These are phyloP conservation scores for Diarsia dahlii DNA, from an alignment of 2,888 invertebrate genomes.

Conservation along the genomic window DNA sequence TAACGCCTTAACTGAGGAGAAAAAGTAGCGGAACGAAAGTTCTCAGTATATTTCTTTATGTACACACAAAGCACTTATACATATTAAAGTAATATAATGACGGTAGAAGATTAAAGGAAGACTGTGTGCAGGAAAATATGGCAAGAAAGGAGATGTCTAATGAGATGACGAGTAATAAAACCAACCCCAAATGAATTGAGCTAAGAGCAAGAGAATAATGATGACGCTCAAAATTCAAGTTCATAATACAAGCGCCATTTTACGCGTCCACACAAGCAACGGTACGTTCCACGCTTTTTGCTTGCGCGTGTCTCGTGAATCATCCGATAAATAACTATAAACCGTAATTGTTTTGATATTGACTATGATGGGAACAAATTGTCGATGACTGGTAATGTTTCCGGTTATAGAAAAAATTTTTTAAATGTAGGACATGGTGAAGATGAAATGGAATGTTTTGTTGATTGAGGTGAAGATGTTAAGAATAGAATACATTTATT, in stretches of 20 bases:
- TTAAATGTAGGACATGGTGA: constrained; percentile 9
- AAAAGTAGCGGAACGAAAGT: background rate
- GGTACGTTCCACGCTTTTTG: constrained; percentile 60
- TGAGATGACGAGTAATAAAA: no score
- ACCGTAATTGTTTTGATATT: constrained; percentile 60
- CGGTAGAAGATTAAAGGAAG: no score
- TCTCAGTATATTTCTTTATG: background rate
- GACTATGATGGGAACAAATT: constrained; percentile 42
- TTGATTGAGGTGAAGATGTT: background rate
- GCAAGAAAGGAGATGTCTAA: no score
- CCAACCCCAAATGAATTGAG: no score
- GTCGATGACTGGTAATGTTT: constrained; percentile 41
- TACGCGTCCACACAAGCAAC: constrained; percentile 40
- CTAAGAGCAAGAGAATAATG: no score
- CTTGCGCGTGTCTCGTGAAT: constrained; percentile 57
- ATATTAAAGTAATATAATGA: background rate
- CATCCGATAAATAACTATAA: constrained; percentile 54
- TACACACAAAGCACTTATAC: background rate
- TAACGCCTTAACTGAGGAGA: background rate
- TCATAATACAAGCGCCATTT: constrained; percentile 49
- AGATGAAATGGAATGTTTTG: background rate
- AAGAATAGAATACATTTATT: no score
- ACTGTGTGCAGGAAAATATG: no score
- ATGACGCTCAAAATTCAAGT: background rate
- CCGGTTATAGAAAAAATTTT: constrained; percentile 20